Percentiles rank a stretch among this genome's conserved stretches.
phyloP scores from a whole-genome alignment of 2,113 vertebrate genomes.

The Theristicus caerulescens region DNA sequence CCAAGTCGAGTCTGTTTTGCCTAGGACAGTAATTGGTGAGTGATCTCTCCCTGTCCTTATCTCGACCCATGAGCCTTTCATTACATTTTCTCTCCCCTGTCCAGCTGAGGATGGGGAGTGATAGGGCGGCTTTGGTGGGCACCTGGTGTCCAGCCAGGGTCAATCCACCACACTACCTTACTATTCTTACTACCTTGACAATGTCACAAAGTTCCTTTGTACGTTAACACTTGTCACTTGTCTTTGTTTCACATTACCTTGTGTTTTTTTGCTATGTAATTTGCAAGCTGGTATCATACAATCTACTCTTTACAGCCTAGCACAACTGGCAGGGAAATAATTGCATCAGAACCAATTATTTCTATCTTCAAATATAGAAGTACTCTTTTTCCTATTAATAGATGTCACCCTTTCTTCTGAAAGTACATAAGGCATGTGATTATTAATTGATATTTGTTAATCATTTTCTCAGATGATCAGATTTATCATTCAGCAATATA shows the following conservation, averaged over 20 bases:
- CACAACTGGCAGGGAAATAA: conserved; percentile 21
- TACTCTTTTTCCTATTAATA: background rate
- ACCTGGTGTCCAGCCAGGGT: no score
- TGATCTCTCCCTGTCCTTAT: no score
- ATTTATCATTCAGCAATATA: background rate
- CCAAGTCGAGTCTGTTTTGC: no score
- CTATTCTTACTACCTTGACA: background rate
- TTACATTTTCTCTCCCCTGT: no score
- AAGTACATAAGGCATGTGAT: background rate
- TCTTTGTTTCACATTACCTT: background rate
- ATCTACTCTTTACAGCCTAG: background rate
- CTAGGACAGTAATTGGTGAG: no score
- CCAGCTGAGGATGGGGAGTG: no score
- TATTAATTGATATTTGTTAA: background rate
- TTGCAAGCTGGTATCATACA: conserved; percentile 22
- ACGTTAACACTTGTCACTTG: background rate
- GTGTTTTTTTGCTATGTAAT: background rate
- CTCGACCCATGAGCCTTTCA: no score
- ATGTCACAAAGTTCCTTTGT: conserved; percentile 6
- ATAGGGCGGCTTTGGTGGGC: no score
- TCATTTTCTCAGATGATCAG: background rate
- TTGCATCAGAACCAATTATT: conserved; percentile 10
- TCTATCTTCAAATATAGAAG: conserved; percentile 6
- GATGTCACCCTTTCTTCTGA: background rate
- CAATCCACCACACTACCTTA: background rate